These are phyloP conservation scores for Andrena minutula DNA, from an alignment of 2,888 invertebrate species.

Conservation along the genomic window DNA sequence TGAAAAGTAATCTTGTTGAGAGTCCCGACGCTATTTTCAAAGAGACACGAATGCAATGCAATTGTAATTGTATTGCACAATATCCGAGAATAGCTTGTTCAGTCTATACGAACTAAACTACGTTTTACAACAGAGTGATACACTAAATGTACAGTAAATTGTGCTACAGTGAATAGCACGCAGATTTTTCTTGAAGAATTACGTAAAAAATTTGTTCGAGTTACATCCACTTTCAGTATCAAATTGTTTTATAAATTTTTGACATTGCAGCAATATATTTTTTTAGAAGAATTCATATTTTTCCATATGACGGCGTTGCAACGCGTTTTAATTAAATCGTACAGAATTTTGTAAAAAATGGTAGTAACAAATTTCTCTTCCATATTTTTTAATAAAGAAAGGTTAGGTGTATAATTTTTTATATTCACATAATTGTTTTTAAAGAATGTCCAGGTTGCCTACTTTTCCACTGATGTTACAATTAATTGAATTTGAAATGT, in stretches of 20 bases:
- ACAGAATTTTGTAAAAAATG: background rate
- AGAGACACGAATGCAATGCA: background rate
- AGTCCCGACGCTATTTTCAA: constrained; percentile 1
- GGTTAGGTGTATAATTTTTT: too few relatives aligned
- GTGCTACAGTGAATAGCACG: too few relatives aligned
- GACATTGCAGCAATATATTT: too few relatives aligned
- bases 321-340: too few relatives aligned
- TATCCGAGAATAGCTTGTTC: background rate
- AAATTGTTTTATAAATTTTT: too few relatives aligned
- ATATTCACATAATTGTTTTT: background rate
- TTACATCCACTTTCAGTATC: too few relatives aligned
- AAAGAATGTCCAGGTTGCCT: background rate
- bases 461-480: background rate
- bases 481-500: background rate
- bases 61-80: constrained; percentile 5
- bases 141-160: too few relatives aligned
- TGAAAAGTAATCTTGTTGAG: constrained; percentile 19
- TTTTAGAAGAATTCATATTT: background rate
- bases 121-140: too few relatives aligned
- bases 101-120: background rate
- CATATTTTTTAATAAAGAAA: background rate
- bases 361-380: too few relatives aligned
- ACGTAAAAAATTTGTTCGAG: too few relatives aligned
- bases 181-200: too few relatives aligned
- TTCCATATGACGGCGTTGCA: background rate